Evolutionary conservation across 2,113 vertebrate species (phyloP).

Genomic region (Lepus timidus): DNA sequence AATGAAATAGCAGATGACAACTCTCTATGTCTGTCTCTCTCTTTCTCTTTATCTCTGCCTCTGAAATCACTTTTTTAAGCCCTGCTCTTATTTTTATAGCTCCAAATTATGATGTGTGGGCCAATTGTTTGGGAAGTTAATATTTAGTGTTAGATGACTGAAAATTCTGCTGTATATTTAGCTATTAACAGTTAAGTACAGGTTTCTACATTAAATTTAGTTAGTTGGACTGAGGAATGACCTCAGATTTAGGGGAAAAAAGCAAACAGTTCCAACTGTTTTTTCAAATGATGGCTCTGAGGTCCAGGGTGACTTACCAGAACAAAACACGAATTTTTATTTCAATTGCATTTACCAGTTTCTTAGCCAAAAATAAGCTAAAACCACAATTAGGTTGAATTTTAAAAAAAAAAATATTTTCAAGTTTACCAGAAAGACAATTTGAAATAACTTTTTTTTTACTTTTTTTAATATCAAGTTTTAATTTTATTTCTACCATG

Average conservation of each 20-base stretch:
- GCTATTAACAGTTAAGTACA: constrained; percentile 63
- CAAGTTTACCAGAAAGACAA: neutral
- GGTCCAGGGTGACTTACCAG: constrained; percentile 28
- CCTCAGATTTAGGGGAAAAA: constrained; percentile 71
- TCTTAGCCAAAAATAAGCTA: constrained; percentile 34
- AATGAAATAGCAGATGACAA: too few relatives aligned
- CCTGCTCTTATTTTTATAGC: neutral
- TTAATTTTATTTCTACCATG: neutral
- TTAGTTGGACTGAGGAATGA: constrained; percentile 76
- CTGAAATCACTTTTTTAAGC: neutral
- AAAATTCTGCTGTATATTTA: constrained; percentile 47
- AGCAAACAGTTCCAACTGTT: constrained; percentile 35
- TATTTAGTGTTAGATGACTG: constrained; percentile 69
- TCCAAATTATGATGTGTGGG: neutral
- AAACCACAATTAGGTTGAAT: constrained; percentile 3
- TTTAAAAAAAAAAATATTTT: constrained; percentile 26
- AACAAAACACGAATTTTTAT: constrained; percentile 54
- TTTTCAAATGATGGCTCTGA: constrained; percentile 39
- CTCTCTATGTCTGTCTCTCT: too few relatives aligned
- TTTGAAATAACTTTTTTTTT: constrained; percentile 7
- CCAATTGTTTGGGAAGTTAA: constrained; percentile 63
- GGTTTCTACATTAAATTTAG: constrained; percentile 75
- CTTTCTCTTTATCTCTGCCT: too few relatives aligned
- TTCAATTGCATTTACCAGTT: constrained; percentile 10
- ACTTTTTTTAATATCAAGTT: neutral